Conservation (phyloP, 2,888 invertebrate genomes). For the Trachelus stipa region DNA sequence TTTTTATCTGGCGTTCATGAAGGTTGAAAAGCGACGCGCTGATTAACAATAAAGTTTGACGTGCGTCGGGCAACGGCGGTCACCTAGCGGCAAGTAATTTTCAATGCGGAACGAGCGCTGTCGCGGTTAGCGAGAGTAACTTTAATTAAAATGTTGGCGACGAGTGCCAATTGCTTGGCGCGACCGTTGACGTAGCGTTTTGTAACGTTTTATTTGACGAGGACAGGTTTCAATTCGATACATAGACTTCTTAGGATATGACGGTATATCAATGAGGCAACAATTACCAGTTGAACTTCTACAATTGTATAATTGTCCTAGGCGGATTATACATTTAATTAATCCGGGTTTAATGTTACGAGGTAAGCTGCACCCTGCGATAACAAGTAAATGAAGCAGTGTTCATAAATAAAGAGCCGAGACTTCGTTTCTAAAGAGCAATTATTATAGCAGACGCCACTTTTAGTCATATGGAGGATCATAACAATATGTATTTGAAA, state of each 20-base stretch:
- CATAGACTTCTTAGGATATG: neutral
- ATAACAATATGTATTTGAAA: neutral
- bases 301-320: neutral
- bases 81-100: neutral
- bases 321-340: neutral
- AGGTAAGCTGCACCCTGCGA: neutral
- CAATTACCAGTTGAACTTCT: neutral
- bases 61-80: neutral
- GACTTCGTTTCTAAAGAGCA: neutral
- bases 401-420: neutral
- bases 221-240: too few relatives aligned
- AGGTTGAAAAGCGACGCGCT: neutral
- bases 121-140: neutral
- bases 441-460: neutral
- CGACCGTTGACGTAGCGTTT: neutral
- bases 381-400: neutral
- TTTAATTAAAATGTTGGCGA: neutral
- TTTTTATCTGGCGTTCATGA: neutral
- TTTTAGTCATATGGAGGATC: neutral
- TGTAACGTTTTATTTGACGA: neutral
- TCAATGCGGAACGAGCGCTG: neutral
- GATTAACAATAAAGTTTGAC: neutral
- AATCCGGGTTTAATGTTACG: neutral
- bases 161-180: neutral
- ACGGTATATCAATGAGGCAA: neutral